Evolutionary conservation across 2,113 vertebrate species (phyloP).

Genomic region (Labeo rohita): DNA sequence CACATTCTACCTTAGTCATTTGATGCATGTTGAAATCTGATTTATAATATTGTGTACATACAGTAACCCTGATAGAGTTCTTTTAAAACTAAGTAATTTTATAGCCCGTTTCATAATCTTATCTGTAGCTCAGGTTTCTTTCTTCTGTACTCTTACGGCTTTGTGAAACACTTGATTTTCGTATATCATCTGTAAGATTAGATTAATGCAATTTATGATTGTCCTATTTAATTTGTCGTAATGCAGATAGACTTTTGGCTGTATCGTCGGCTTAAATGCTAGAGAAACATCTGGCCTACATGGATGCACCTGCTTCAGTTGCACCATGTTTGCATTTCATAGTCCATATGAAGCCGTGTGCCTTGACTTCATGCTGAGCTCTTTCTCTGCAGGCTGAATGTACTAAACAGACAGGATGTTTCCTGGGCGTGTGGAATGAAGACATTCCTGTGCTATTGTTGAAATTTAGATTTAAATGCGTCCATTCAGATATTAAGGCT

Average conservation of each 20-base stretch:
- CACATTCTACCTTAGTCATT: neutral
- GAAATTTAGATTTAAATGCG: constrained; percentile 30
- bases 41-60: neutral
- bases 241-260: neutral
- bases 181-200: neutral
- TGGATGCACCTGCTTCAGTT: constrained; percentile 5
- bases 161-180: neutral
- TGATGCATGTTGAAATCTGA: neutral
- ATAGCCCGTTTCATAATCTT: neutral
- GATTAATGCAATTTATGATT: neutral
- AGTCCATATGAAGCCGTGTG: neutral
- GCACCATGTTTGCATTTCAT: neutral
- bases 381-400: neutral
- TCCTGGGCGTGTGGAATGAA: constrained; percentile 19
- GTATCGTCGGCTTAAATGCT: constrained; percentile 12
- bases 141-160: neutral
- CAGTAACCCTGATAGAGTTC: neutral
- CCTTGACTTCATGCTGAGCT: neutral
- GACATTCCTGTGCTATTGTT: constrained; percentile 28
- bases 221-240: neutral
- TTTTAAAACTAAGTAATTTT: neutral
- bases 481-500: constrained; percentile 30
- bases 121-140: neutral
- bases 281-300: constrained; percentile 6
- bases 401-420: constrained; percentile 14